Percentiles rank a stretch among this genome's conserved stretches.
phyloP scores from a whole-genome alignment of 2,797 vertebrate genomes.

The Scarus forsteni region DNA sequence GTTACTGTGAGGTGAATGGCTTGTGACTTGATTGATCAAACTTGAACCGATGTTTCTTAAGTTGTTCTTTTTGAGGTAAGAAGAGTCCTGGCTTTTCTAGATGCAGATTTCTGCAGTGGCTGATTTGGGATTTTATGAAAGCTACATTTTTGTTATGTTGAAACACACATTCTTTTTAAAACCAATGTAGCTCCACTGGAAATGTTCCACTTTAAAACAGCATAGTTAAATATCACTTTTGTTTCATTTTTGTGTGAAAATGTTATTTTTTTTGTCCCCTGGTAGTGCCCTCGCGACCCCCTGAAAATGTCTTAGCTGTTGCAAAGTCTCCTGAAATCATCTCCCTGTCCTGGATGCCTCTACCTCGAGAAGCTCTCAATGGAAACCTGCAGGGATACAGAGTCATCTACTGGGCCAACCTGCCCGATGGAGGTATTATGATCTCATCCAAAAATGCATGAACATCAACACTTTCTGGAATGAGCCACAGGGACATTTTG shows the following conservation, averaged over 20 bases:
- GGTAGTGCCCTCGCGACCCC: slow-evolving; percentile 94
- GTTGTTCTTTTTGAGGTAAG: too few relatives aligned
- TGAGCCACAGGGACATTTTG: neutral
- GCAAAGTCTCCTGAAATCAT: slow-evolving; percentile 97
- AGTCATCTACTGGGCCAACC: slow-evolving; percentile 98
- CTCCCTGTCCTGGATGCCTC: slow-evolving; percentile 94
- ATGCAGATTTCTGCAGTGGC: neutral
- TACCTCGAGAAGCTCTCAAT: slow-evolving; percentile 94
- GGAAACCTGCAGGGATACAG: slow-evolving; percentile 98
- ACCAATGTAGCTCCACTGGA: too few relatives aligned
- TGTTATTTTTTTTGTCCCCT: slow-evolving; percentile 3
- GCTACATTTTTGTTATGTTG: too few relatives aligned
- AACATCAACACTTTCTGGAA: neutral
- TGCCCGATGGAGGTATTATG: slow-evolving; percentile 93
- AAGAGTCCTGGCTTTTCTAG: too few relatives aligned
- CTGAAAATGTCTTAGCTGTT: slow-evolving; percentile 95
- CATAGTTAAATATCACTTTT: too few relatives aligned
- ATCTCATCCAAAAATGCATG: neutral
- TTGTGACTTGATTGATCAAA: too few relatives aligned
- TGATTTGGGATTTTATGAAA: neutral
- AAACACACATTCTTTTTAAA: too few relatives aligned
- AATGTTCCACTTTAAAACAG: too few relatives aligned
- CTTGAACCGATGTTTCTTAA: too few relatives aligned
- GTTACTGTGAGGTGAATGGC: too few relatives aligned
- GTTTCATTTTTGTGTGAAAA: too few relatives aligned